Conservation (phyloP, 2,797 vertebrate genomes). For the Paramormyrops hopkinsi region DNA sequence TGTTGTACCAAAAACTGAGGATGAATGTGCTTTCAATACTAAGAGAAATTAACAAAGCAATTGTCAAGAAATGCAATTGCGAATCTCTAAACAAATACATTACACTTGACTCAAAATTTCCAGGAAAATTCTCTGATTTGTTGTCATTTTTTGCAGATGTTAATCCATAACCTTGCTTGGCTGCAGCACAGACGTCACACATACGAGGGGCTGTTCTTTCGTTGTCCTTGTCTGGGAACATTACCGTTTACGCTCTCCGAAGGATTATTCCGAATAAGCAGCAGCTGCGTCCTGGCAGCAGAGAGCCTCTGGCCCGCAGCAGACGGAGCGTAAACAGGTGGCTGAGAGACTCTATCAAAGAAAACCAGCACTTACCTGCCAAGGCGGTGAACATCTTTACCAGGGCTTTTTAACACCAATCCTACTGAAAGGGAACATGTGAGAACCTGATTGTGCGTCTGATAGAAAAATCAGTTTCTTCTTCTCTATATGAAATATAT, state of each 20-base stretch:
- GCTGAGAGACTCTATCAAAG: background rate
- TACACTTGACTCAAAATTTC: background rate
- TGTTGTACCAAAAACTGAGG: background rate
- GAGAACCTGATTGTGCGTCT: background rate
- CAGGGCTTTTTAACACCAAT: background rate
- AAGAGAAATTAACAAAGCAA: background rate
- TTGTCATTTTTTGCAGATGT: background rate
- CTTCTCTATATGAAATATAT: background rate
- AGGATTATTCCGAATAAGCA: slow-evolving; percentile 14
- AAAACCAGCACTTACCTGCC: background rate
- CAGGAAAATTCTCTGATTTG: background rate
- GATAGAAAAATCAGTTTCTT: background rate
- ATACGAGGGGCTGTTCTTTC: background rate
- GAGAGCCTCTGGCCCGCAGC: background rate
- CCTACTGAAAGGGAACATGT: background rate
- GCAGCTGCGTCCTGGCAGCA: slow-evolving; percentile 9
- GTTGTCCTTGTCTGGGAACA: slow-evolving; percentile 4
- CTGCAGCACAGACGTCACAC: background rate
- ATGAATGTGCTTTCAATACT: background rate
- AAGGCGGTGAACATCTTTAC: background rate
- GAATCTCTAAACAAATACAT: background rate
- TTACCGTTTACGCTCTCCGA: slow-evolving; percentile 12
- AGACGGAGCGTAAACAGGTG: background rate
- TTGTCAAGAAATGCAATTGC: background rate
- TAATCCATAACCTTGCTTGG: background rate